Evolutionary conservation across 2,113 vertebrate species (phyloP), one percentile per base, ranked within the genome.

Genomic region (Vimba vimba): DNA sequence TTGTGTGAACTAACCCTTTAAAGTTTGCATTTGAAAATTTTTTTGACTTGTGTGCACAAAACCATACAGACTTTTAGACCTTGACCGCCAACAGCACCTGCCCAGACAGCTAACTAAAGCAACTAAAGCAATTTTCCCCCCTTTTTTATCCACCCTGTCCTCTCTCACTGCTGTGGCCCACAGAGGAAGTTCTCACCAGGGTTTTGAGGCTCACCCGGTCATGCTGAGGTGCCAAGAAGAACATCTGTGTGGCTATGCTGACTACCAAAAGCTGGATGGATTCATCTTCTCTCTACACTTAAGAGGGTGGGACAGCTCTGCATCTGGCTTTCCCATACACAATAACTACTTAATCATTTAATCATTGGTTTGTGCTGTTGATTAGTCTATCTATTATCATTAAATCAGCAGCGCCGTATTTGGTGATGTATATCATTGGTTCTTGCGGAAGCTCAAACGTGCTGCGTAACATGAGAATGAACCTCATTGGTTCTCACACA

Each of bases 171-270:
- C 91, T 93, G 90, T 94, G 93, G 92, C 93, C 92, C 93, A 91
- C 92, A 94, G 94, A 95, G 93, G 91, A 93, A 92, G 92, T 93
- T 93, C 93, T 95, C 94, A 94, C 93, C 88, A 86, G 90, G 90
- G 88, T 92, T 91, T 91, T 90, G 92, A 91, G 91, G 93, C 88
- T 91, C 92, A 83, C 87, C 90, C 92, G 89, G 91, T 90, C 93
- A 92, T 92, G 87, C 89, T 76, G 86, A 94, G 92, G 93, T 94
- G 95, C 95, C 94, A 94, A 95, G 92, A 94, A 92, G 93, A 94
- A 95, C 95, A 95, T 95, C 94, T 95, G 95, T 93, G 91, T 90
- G 91, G 91, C 89, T 91, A 78, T 77, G 23, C 50, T 87, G 79
- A 47, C 64, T 87, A 77, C 68, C 69, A 83, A 60, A 88, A 85